phyloP scores from a whole-genome alignment of 1,140 invertebrate species.

The Drosophila tristis region DNA sequence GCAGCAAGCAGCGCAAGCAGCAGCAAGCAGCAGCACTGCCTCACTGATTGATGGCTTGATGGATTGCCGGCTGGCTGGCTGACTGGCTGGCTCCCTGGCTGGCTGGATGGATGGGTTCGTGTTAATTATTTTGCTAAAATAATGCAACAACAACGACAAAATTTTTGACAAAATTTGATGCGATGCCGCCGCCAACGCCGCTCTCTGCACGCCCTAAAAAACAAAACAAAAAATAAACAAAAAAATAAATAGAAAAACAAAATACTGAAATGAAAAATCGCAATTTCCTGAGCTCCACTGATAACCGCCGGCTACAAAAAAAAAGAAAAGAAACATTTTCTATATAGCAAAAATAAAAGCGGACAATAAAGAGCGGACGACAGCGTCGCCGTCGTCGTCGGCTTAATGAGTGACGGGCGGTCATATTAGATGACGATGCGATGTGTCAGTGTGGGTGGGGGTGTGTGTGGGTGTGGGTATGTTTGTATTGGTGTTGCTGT shows the following conservation, averaged over 20 bases:
- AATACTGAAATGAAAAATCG: conserved; percentile 78
- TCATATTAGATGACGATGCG: conserved; percentile 66
- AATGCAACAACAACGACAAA: conserved; percentile 43
- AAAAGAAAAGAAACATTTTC: conserved; percentile 16
- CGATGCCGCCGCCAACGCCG: conserved; percentile 17
- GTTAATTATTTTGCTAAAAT: conserved; percentile 81
- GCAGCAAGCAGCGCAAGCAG: no score
- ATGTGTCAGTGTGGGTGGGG: not conserved
- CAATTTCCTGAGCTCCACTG: conserved; percentile 67
- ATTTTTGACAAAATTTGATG: conserved; percentile 80
- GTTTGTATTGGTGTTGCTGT: conserved; percentile 31
- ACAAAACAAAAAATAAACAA: conserved; percentile 5
- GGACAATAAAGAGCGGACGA: conserved; percentile 62
- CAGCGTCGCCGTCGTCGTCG: conserved; percentile 20
- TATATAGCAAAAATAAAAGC: conserved; percentile 31
- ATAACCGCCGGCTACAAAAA: conserved; percentile 67
- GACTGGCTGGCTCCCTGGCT: conserved; percentile 20
- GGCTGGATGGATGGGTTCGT: conserved; percentile 48
- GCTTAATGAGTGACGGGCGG: conserved; percentile 80
- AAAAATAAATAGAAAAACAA: conserved; percentile 20
- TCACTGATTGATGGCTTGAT: conserved; percentile 19
- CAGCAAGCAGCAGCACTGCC: not conserved
- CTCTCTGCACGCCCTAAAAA: no score
- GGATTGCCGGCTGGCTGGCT: conserved; percentile 8
- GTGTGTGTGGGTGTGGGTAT: conserved; percentile 4